Percentiles rank a stretch among this genome's conserved stretches.
These are phyloP conservation scores for Coelinius sp. DNA, from an alignment of 2,888 invertebrate genomes.

Conservation along the genomic window DNA sequence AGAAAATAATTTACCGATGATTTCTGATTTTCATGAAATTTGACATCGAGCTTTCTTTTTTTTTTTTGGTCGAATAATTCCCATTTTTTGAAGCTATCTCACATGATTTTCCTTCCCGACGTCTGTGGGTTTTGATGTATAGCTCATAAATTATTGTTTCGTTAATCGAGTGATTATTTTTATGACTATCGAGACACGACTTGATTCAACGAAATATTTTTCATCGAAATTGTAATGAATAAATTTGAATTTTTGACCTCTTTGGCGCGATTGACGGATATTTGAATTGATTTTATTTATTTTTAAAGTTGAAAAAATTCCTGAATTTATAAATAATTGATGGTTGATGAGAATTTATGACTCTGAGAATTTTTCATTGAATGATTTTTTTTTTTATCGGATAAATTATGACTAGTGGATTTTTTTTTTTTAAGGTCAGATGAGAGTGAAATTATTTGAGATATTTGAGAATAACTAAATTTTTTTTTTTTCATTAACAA, in stretches of 20 bases:
- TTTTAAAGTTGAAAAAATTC: background rate
- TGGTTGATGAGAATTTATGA: background rate
- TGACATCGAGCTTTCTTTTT: constrained; percentile 35
- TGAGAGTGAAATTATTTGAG: no score
- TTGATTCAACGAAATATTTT: constrained; percentile 21
- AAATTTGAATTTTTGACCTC: constrained; percentile 28
- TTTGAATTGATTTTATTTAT: background rate
- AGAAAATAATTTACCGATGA: constrained; percentile 64
- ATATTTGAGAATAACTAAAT: no score
- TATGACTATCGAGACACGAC: constrained; percentile 30
- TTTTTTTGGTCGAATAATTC: constrained; percentile 15
- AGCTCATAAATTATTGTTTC: constrained; percentile 46
- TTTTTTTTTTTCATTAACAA: no score
- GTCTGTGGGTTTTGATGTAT: constrained; percentile 48
- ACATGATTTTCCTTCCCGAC: constrained; percentile 26
- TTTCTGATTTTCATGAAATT: constrained; percentile 61
- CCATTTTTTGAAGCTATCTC: constrained; percentile 16
- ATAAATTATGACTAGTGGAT: background rate
- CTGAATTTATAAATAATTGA: no score
- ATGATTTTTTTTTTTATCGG: background rate
- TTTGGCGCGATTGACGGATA: constrained; percentile 12
- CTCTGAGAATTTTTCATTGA: background rate
- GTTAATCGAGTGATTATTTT: constrained; percentile 35
- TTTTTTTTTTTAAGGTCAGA: background rate
- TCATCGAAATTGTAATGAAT: constrained; percentile 24